phyloP scores from a whole-genome alignment of 2,888 invertebrate genomes.

The Parapristionchus giblindavisi region DNA sequence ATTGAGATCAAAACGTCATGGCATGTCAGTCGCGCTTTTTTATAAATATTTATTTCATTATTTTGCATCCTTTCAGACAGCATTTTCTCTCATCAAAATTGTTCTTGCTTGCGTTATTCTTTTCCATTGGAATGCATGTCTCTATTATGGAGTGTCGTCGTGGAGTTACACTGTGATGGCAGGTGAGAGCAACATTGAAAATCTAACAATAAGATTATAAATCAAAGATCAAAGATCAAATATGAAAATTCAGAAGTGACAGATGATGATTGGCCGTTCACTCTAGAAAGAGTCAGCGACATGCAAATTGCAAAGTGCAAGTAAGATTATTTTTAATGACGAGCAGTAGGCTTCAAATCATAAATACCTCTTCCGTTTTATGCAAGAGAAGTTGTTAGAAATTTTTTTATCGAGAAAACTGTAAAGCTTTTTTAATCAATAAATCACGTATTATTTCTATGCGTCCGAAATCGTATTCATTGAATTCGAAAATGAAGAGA shows the following conservation, averaged over 20 bases:
- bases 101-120: constrained; percentile 48
- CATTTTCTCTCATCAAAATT: constrained; percentile 35
- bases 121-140: constrained; percentile 65
- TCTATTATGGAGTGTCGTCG: constrained; percentile 50
- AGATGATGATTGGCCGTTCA: constrained; percentile 33
- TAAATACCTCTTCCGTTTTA: too few relatives aligned
- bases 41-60: not conserved
- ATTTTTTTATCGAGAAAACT: not conserved
- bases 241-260: constrained; percentile 14
- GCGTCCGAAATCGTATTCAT: too few relatives aligned
- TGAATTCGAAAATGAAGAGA: too few relatives aligned
- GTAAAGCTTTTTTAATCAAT: not conserved
- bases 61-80: not conserved
- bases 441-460: not conserved
- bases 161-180: constrained; percentile 53
- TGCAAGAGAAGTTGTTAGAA: too few relatives aligned
- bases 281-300: constrained; percentile 16
- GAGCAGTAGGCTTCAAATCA: too few relatives aligned
- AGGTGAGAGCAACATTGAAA: constrained; percentile 37
- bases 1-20: not conserved
- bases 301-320: not conserved
- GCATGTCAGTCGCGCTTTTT: not conserved
- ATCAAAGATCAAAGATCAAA: not conserved
- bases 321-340: not conserved
- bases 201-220: too few relatives aligned